These are phyloP conservation scores for Drosophila ironensis DNA, from an alignment of 1,140 invertebrate species.

Conservation along the genomic window DNA sequence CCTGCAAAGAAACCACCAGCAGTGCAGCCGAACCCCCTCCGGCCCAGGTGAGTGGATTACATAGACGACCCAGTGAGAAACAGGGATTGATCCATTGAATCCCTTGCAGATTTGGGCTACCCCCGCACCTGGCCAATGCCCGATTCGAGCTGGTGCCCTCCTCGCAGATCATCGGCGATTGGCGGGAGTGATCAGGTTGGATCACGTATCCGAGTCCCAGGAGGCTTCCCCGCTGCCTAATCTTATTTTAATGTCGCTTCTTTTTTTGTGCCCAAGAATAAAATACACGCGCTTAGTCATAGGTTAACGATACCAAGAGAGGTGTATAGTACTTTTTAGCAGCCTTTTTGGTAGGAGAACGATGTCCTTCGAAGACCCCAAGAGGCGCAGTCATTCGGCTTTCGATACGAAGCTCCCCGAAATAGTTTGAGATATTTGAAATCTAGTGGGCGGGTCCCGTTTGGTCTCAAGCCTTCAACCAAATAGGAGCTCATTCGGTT, in stretches of 20 bases:
- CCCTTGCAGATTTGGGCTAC: slow-evolving; percentile 28
- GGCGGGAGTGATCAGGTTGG: slow-evolving; percentile 65
- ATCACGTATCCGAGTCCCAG: too few species aligned
- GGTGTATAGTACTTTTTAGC: too few species aligned
- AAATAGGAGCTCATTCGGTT: too few species aligned
- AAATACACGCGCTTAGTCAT: slow-evolving; percentile 17
- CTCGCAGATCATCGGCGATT: slow-evolving; percentile 67
- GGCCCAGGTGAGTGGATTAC: slow-evolving; percentile 16
- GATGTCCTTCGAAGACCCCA: too few species aligned
- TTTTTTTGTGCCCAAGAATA: slow-evolving; percentile 15
- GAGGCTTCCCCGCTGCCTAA: background rate
- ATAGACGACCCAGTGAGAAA: background rate
- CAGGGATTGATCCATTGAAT: background rate
- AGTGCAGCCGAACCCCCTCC: background rate
- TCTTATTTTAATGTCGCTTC: background rate
- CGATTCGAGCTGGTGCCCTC: slow-evolving; percentile 73
- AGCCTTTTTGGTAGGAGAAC: too few species aligned
- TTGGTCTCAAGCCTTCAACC: too few species aligned
- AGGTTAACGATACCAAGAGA: too few species aligned
- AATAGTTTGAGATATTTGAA: too few species aligned
- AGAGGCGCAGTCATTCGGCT: too few species aligned
- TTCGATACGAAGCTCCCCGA: too few species aligned
- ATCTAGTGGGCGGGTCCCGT: too few species aligned
- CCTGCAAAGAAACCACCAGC: background rate
- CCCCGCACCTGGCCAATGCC: slow-evolving; percentile 50